Conservation (phyloP, 2,797 vertebrate species). For the Takifugu rubripes region DNA sequence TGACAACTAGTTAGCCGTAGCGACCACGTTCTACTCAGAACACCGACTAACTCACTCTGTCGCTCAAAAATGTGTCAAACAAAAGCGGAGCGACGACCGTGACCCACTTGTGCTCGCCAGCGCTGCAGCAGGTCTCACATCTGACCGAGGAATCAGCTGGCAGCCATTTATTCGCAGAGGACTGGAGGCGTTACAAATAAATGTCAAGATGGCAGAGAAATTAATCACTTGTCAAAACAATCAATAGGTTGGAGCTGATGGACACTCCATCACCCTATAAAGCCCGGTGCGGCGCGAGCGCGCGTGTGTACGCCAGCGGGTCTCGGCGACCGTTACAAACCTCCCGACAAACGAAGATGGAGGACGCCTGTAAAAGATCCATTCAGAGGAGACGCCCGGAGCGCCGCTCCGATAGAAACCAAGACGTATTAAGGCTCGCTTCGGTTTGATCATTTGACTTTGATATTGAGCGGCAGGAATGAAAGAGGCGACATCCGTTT, state of each 20-base stretch:
- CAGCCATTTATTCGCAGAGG: constrained; percentile 30
- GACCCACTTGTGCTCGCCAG: constrained; percentile 30
- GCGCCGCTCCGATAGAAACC: background rate
- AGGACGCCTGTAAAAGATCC: background rate
- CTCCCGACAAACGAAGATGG: constrained; percentile 11
- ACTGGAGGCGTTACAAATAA: constrained; percentile 33
- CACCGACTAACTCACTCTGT: background rate
- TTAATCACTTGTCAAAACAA: constrained; percentile 51
- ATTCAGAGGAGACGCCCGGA: background rate
- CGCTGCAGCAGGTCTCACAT: background rate
- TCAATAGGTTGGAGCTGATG: constrained; percentile 38
- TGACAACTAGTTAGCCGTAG: too few relatives aligned
- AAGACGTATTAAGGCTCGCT: background rate
- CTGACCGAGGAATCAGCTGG: constrained; percentile 47
- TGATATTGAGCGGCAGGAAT: too few relatives aligned
- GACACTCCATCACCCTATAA: constrained; percentile 51
- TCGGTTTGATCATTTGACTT: too few relatives aligned
- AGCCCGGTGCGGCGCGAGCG: constrained; percentile 11
- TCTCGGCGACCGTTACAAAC: constrained; percentile 2
- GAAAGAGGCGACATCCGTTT: too few relatives aligned
- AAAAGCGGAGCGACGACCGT: constrained; percentile 22
- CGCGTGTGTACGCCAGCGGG: constrained; percentile 10
- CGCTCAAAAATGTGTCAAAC: constrained; percentile 11
- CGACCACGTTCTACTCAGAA: too few relatives aligned
- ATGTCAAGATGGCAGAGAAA: constrained; percentile 24